These are phyloP conservation scores for Dasysyrphus albostriatus DNA, from an alignment of 2,888 invertebrate species.

Conservation along the genomic window DNA sequence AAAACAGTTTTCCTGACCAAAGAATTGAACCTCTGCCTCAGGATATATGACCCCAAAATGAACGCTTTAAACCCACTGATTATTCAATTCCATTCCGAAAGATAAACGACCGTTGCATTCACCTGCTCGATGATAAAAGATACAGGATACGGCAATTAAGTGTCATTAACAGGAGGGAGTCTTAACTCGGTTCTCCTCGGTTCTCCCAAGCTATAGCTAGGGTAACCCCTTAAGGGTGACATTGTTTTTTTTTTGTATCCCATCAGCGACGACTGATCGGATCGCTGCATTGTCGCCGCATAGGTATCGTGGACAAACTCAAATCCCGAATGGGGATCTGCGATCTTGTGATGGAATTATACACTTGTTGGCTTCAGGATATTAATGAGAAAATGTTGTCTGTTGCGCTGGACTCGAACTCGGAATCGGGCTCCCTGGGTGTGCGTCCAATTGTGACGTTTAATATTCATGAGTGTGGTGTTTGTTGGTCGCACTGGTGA, in stretches of 20 bases:
- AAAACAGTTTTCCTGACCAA: conserved; percentile 6
- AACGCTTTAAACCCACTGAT: conserved; percentile 73
- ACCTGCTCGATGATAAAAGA: conserved; percentile 73
- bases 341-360: conserved; percentile 28
- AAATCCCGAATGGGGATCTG: conserved; percentile 46
- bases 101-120: conserved; percentile 72
- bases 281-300: conserved; percentile 65
- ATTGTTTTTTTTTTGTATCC: conserved; percentile 36
- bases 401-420: conserved; percentile 4
- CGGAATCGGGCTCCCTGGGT: conserved; percentile 45
- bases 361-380: conserved; percentile 75
- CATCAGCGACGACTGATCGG: conserved; percentile 33
- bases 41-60: conserved; percentile 63
- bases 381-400: conserved; percentile 67
- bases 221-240: conserved; percentile 73
- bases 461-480: conserved; percentile 72
- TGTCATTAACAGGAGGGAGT: conserved; percentile 73
- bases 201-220: conserved; percentile 42
- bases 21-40: conserved; percentile 25
- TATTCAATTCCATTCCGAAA: conserved; percentile 67
- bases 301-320: conserved; percentile 23
- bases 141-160: conserved; percentile 75
- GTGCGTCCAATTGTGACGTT: conserved; percentile 76
- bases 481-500: conserved; percentile 54
- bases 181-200: background rate